Conservation (phyloP, 2,113 vertebrate genomes). For the Antigone vipio region DNA sequence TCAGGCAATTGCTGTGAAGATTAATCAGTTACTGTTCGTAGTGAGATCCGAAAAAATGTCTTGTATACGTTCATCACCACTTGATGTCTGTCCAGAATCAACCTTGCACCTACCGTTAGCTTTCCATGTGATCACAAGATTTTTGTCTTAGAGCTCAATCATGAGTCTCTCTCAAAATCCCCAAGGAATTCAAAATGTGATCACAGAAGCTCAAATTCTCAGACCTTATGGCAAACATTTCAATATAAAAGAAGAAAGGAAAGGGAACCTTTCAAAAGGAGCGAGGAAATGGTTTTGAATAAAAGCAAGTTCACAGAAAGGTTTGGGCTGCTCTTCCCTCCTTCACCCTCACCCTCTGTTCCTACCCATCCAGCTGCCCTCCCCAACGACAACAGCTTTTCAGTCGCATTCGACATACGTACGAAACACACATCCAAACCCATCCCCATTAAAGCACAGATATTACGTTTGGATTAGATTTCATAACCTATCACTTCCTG, state of each 20-base stretch:
- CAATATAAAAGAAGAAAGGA: neutral
- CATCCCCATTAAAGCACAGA: neutral
- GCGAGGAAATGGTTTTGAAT: neutral
- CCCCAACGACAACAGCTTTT: neutral
- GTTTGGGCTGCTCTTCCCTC: neutral
- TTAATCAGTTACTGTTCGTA: neutral
- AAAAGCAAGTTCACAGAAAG: neutral
- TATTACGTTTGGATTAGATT: neutral
- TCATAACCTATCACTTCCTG: neutral
- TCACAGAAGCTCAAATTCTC: neutral
- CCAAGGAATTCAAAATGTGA: neutral
- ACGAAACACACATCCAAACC: neutral
- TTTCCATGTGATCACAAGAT: neutral
- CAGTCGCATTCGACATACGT: neutral
- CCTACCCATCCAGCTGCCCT: neutral
- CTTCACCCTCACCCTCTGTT: neutral
- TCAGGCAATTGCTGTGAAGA: neutral
- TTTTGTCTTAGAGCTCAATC: neutral
- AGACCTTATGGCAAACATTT: neutral
- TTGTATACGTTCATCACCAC: neutral
- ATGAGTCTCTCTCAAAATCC: neutral
- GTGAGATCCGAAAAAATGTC: neutral
- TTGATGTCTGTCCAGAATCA: neutral
- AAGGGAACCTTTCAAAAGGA: neutral
- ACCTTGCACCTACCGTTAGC: neutral